phyloP scores from a whole-genome alignment of 2,797 vertebrate species.

The Sebastes diaconus region DNA sequence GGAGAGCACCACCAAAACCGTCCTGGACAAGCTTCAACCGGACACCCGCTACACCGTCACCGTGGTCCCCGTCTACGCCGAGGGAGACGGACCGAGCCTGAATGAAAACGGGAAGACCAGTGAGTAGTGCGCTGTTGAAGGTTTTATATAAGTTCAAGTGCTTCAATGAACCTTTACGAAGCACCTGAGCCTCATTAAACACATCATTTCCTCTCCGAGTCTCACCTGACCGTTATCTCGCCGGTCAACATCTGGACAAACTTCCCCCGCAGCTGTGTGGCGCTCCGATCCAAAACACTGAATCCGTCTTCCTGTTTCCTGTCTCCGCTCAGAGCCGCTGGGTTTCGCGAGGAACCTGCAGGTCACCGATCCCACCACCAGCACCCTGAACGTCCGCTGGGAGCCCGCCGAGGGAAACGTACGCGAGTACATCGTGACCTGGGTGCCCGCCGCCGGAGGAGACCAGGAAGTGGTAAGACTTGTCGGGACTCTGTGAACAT shows the following conservation, averaged over 20 bases:
- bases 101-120: slow-evolving; percentile 89
- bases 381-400: slow-evolving; percentile 93
- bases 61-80: slow-evolving; percentile 90
- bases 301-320: slow-evolving; percentile 4
- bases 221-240: neutral
- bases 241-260: slow-evolving; percentile 2
- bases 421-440: slow-evolving; percentile 92
- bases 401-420: slow-evolving; percentile 93
- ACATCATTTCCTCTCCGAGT: neutral
- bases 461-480: slow-evolving; percentile 87
- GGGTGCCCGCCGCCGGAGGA: slow-evolving; percentile 83
- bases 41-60: slow-evolving; percentile 90
- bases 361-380: slow-evolving; percentile 93
- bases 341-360: slow-evolving; percentile 90
- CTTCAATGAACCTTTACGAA: neutral
- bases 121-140: slow-evolving; percentile 75
- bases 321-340: slow-evolving; percentile 84
- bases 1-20: slow-evolving; percentile 90
- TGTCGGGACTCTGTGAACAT: neutral
- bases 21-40: slow-evolving; percentile 88
- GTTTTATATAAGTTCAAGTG: neutral
- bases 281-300: neutral
- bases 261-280: slow-evolving; percentile 1
- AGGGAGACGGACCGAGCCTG: slow-evolving; percentile 91
- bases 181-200: neutral